Evolutionary conservation across 2,888 invertebrate species (phyloP).

Genomic region (Endotricha flammealis): DNA sequence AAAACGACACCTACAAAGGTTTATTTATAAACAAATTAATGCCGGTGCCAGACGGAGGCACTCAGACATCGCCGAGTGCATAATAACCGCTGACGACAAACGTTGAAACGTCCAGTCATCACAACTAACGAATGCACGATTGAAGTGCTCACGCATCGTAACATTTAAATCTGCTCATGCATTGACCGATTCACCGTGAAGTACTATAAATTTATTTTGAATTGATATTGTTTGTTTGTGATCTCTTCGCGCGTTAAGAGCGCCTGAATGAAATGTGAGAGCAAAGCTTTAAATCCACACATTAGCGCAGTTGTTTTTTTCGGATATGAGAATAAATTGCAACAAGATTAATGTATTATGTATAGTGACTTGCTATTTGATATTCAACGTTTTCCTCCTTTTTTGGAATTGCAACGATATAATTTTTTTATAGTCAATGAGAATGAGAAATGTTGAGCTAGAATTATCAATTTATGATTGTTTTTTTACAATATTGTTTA

Average conservation of each 20-base stretch:
- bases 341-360: slow-evolving; percentile 3
- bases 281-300: slow-evolving; percentile 9
- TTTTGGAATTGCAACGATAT: too few relatives aligned
- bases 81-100: slow-evolving; percentile 43
- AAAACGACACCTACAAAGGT: slow-evolving; percentile 32
- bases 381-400: too few relatives aligned
- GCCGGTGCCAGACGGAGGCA: slow-evolving; percentile 47
- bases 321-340: background rate
- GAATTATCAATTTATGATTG: too few relatives aligned
- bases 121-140: slow-evolving; percentile 51
- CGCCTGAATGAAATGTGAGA: slow-evolving; percentile 16
- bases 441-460: too few relatives aligned
- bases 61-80: slow-evolving; percentile 38
- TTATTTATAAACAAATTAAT: slow-evolving; percentile 73
- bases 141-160: slow-evolving; percentile 15
- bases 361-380: slow-evolving; percentile 6
- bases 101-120: slow-evolving; percentile 62
- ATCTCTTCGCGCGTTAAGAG: slow-evolving; percentile 5
- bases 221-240: slow-evolving; percentile 23
- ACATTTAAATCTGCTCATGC: slow-evolving; percentile 20
- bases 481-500: too few relatives aligned
- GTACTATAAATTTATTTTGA: slow-evolving; percentile 20
- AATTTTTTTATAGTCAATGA: too few relatives aligned
- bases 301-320: slow-evolving; percentile 4
- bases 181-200: slow-evolving; percentile 10